Base-by-base conservation (phyloP, 2,888 invertebrate genomes). In the Cataglyphis altisquamis region DNA sequence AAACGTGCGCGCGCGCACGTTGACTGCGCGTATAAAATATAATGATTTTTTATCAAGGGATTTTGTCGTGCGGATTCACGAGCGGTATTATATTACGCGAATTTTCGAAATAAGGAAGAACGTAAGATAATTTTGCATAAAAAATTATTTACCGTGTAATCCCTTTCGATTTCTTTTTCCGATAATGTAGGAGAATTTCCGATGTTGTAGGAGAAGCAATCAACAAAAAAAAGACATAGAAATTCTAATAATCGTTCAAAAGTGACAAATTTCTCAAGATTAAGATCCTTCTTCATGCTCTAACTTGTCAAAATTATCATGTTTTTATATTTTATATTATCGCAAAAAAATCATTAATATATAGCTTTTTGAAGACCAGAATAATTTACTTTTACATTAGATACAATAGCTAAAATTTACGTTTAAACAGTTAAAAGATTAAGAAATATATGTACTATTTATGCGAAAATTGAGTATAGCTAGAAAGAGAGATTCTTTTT, bases 11-110 rank as follows among this genome's bases (percentile, higher is more conserved):
- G 48, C 18, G 41, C 12, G 12, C 12, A 15, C 52, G 66, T 55
- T 25, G 25, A 25, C 36, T 62, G 64, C 75, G 25, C 77, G 29
- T 41, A 29, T 67, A 57, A 29, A 77, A 29, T 29, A 29, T 75
- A 55, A 75, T 68, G 55, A 77, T 66, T 77, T 77, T 77, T 77
- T 48, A 67, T 74, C n/a, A 45, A 8, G n/a, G n/a, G 21, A 21
- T 29, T 63, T 45, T 21, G 32, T n/a, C 32, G 64, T 32, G 36
- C 36, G 36, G n/a, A 48, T 48, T 48, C 52, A 21, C 3, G n/a
- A 48, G 9, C 18, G 15, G 15, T 12, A 10, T n/a, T 25, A 32
- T 5, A 32, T 5, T 2, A 25, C n/a, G 12, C n/a, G n/a, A 48
- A 45, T 63, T 45, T 63, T 32, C 9, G 45, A 32, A 32, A 45